Base-by-base conservation (phyloP, 2,888 invertebrate species). In the Keiferia lycopersicella region DNA sequence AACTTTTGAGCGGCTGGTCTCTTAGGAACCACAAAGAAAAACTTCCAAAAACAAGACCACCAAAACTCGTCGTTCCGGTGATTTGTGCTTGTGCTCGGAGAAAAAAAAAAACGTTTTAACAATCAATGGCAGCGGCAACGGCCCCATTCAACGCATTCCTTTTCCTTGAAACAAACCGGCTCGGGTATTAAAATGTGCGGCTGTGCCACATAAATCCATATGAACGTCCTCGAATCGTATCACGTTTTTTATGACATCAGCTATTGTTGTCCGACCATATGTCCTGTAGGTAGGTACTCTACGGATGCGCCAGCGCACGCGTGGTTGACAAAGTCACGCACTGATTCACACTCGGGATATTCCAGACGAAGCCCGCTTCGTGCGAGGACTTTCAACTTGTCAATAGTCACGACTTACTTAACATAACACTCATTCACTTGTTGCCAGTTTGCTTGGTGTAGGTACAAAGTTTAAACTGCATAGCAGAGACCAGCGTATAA, bases 261-360 rank as follows among this genome's bases (percentile, higher is more conserved):
- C 83, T 75, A 84, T 86, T 88, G 88, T 87, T 76, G 77, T 77
- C 68, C 74, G 81, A 84, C 86, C 87, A 82, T 84, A 82, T 77
- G 75, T 70, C 71, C 12, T 14, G n/a, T 50, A 18, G 20, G 20
- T 53, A 48, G 8, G n/a, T n/a, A n/a, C 18, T 22, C 14, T 53
- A 22, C 51, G 14, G 22, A 34, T 56, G 56, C 56, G 70, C 71
- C 71, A 69, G 78, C 73, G 81, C 81, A 78, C 78, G 82, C 82
- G 78, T 78, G 82, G 82, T 77, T 78, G 22, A 56, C 68, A 71
- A 76, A 77, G 85, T 85, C 86, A 87, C 82, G 84, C 82, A 81
- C 81, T 87, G 87, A 87, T 81, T 87, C 87, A 79, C 73, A 71
- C 72, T 71, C 78, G 77, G 81, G 83, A 79, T 80, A 76, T 74